Conservation (phyloP, 2,113 vertebrate genomes). For the Saimiri boliviensis region DNA sequence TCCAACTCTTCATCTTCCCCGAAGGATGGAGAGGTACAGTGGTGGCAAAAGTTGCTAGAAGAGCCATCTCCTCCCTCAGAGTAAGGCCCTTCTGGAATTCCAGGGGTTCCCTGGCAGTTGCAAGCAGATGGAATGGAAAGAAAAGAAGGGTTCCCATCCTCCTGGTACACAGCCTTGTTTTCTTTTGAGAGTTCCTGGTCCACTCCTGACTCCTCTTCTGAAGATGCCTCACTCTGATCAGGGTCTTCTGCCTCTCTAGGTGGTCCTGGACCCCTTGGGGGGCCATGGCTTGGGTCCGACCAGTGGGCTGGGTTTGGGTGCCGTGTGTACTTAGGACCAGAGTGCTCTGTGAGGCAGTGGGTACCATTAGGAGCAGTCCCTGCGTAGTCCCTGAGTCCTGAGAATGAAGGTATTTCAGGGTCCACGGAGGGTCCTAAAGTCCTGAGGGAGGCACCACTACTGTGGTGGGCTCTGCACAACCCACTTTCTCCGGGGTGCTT, state of each 20-base stretch:
- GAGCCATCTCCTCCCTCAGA: conserved; percentile 58
- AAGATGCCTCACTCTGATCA: conserved; percentile 49
- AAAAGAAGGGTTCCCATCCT: conserved; percentile 44
- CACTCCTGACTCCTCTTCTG: conserved; percentile 69
- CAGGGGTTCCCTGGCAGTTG: conserved; percentile 60
- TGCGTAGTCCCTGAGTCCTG: conserved; percentile 69
- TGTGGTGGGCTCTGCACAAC: conserved; percentile 58
- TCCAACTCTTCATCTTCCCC: conserved; percentile 63
- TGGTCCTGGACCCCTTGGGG: conserved; percentile 65
- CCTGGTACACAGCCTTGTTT: conserved; percentile 44
- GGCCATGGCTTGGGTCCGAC: conserved; percentile 70
- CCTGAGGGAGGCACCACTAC: conserved; percentile 53
- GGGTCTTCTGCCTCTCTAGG: conserved; percentile 36
- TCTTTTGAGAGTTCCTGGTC: conserved; percentile 55
- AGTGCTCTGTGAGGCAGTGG: conserved; percentile 56
- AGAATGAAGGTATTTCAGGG: conserved; percentile 69
- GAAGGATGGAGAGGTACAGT: conserved; percentile 67
- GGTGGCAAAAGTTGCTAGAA: conserved; percentile 69
- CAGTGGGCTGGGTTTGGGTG: conserved; percentile 64
- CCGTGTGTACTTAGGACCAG: conserved; percentile 56
- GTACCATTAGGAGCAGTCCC: conserved; percentile 60
- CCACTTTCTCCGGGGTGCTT: conserved; percentile 68
- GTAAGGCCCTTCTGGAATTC: conserved; percentile 32
- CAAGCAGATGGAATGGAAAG: conserved; percentile 61
- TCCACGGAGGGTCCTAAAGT: conserved; percentile 60